phyloP scores from a whole-genome alignment of 2,797 vertebrate genomes.

The Numenius phaeopus region DNA sequence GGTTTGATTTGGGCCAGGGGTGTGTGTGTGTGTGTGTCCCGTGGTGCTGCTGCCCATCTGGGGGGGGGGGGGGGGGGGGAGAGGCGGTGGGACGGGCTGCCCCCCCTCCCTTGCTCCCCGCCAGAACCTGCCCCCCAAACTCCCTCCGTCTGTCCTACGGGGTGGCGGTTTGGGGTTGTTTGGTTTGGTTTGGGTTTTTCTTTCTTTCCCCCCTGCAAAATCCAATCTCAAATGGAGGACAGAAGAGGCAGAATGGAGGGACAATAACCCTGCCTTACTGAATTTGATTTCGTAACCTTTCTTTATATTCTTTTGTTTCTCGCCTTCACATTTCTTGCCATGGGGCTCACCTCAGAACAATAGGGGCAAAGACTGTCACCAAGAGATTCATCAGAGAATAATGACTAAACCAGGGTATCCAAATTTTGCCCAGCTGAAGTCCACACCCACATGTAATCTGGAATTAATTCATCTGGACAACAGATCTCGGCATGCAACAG shows the following conservation, averaged over 20 bases:
- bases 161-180: neutral
- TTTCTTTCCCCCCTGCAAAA: neutral
- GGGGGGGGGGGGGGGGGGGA: neutral
- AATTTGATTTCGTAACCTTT: constrained; percentile 67
- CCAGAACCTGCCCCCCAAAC: neutral
- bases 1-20: neutral
- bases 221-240: constrained; percentile 2
- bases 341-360: constrained; percentile 71
- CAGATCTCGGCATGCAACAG: constrained; percentile 35
- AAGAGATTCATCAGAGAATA: constrained; percentile 67
- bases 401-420: constrained; percentile 60
- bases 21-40: no score
- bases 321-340: constrained; percentile 68
- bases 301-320: constrained; percentile 72
- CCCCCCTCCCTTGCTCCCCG: neutral
- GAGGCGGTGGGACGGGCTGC: neutral
- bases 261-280: constrained; percentile 59
- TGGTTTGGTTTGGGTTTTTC: no score
- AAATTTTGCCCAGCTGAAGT: constrained; percentile 61
- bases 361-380: constrained; percentile 65
- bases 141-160: fast-evolving
- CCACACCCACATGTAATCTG: constrained; percentile 66
- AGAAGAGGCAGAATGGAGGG: constrained; percentile 24
- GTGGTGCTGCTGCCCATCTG: neutral
- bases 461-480: constrained; percentile 68